Evolutionary conservation across 2,888 invertebrate genomes (phyloP), one percentile per base, ranked within the genome.

Genomic region (Lissonota sp.): DNA sequence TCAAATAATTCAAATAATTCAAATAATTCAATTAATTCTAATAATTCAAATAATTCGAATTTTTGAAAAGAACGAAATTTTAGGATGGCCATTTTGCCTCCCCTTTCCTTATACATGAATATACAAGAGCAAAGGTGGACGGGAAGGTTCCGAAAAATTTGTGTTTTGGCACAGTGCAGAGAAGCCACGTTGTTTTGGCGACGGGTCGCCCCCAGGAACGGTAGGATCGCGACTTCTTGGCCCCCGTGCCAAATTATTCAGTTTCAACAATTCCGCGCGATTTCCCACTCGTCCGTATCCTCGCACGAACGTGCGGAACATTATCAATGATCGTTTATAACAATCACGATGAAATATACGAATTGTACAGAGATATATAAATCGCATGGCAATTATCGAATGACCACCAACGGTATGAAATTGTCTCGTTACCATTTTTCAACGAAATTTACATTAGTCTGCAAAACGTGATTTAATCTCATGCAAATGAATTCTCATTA

Each of bases 241-340:
- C 84, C 81, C 74, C 62, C 67, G 77, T 74, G 85, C 85, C 86
- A 85, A 85, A 86, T 86, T 85, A 86, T 84, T 84, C 79, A 84
- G 84, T 84, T 84, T 82, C 73, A 76, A 73, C 67, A 46, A 80
- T 80, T 77, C 70, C 55, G 64, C 71, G 70, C 37, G 42, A 8
- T 26, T 55, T 53, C 6, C 6, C 16, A 3, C 77, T 37, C 74
- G 51, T 39, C 39, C 6, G 57, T 55, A 46, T n/a, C n/a, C 53
- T 55, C 53, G 64, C 75, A 55, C 70, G 64, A 64, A 58, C 64
- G 14, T 46, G 53, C 40, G 14, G 5, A 12, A 12, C n/a, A 57
- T 26, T 46, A 40, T 69, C 10, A 55, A 26, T 55, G 40, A 76
- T 62, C 62, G 55, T 63, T 63, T 64, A 14, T 67, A 80, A 77